These are phyloP conservation scores for Nautilus pompilius DNA, from an alignment of 1,140 invertebrate species.

Conservation along the genomic window DNA sequence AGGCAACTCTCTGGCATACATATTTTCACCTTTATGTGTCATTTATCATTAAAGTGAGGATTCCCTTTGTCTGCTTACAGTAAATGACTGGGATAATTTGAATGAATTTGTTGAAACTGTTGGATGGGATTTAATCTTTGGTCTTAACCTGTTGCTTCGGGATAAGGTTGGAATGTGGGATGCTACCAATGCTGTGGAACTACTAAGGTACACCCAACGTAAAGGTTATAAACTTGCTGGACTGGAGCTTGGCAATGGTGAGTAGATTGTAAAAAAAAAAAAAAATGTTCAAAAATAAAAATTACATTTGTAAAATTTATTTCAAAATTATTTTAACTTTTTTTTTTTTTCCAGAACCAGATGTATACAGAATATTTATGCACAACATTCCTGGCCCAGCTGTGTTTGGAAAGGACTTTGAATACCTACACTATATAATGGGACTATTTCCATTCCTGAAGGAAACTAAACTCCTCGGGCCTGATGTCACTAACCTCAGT, in stretches of 20 bases:
- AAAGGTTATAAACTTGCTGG: conserved; percentile 58
- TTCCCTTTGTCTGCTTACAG: conserved; percentile 22
- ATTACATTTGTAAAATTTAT: conserved; percentile 2
- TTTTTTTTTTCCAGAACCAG: conserved; percentile 25
- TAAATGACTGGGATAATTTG: conserved; percentile 60
- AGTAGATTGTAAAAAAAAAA: conserved; percentile 1
- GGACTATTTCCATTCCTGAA: conserved; percentile 58
- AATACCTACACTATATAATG: conserved; percentile 59
- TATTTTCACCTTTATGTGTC: too few species aligned
- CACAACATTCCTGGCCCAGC: conserved; percentile 53
- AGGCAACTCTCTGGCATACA: too few species aligned
- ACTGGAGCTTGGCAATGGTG: conserved; percentile 76
- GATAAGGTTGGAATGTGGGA: conserved; percentile 63
- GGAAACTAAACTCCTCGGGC: conserved; percentile 64
- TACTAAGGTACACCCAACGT: conserved; percentile 63
- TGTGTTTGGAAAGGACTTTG: conserved; percentile 66
- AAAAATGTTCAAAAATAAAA: background rate
- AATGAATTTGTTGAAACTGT: conserved; percentile 62
- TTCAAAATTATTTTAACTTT: conserved; percentile 7
- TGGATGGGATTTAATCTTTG: conserved; percentile 65
- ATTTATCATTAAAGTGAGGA: too few species aligned
- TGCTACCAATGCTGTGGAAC: conserved; percentile 62
- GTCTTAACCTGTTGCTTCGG: conserved; percentile 67
- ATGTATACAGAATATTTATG: conserved; percentile 23
- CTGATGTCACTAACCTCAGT: conserved; percentile 59